Conservation (phyloP, 2,113 vertebrate species). For the Zingel zingel region DNA sequence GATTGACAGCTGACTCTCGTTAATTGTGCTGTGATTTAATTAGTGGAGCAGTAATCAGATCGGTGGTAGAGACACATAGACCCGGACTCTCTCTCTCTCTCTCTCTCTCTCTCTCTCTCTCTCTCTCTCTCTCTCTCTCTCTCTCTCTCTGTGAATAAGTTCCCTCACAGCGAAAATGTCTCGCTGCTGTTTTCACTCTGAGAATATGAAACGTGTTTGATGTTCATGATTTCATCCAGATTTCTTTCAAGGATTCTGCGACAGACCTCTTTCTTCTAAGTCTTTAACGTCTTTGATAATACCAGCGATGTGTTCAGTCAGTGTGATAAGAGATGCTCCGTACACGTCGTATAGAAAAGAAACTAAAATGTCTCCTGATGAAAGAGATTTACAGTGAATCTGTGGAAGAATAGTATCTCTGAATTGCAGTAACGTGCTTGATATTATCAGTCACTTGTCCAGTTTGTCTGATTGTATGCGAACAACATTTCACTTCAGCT, state of each 20-base stretch:
- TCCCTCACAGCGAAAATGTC: constrained; percentile 7
- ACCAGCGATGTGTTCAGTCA: background rate
- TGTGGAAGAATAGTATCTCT: too few relatives aligned
- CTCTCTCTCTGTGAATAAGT: constrained; percentile 13
- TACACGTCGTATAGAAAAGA: background rate
- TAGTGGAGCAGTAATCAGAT: constrained; percentile 33
- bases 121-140: background rate
- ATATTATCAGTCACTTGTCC: background rate
- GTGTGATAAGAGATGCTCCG: background rate
- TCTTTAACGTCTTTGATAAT: too few relatives aligned
- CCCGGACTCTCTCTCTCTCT: background rate
- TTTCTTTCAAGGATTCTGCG: background rate
- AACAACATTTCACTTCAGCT: too few relatives aligned
- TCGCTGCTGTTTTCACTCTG: background rate
- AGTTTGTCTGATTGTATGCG: background rate
- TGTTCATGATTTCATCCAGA: background rate
- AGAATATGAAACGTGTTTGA: background rate
- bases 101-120: constrained; percentile 1
- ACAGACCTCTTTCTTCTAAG: too few relatives aligned
- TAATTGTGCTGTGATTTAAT: constrained; percentile 63
- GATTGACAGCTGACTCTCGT: constrained; percentile 68
- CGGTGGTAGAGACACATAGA: constrained; percentile 10
- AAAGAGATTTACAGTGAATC: too few relatives aligned
- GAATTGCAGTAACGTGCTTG: too few relatives aligned
- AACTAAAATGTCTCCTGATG: background rate